Evolutionary conservation across 2,113 vertebrate species (phyloP).

Genomic region (Pithys albifrons): DNA sequence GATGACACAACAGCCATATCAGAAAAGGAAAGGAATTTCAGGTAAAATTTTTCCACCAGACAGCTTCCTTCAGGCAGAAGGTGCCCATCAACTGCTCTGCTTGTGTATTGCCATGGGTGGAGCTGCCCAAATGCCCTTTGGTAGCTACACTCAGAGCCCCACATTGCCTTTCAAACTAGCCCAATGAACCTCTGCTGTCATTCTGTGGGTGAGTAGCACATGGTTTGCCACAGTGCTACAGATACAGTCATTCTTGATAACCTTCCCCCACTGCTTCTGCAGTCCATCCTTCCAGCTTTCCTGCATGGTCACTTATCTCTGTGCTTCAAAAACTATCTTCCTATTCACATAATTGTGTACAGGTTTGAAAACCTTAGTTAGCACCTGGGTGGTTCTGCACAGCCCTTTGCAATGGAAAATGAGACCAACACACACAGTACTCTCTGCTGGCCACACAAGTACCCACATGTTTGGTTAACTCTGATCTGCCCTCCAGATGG

Average conservation of each 20-base stretch:
- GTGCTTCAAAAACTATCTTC: not conserved
- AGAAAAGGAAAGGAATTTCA: not conserved
- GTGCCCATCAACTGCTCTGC: not conserved
- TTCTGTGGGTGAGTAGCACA: not conserved
- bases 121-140: not conserved
- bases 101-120: not conserved
- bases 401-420: not conserved
- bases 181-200: not conserved
- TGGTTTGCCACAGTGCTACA: not conserved
- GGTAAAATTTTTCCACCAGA: not conserved
- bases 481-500: accelerated
- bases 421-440: not conserved
- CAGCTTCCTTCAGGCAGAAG: not conserved
- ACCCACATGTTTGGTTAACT: not conserved
- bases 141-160: not conserved
- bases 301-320: not conserved
- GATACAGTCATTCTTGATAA: not conserved
- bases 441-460: not conserved
- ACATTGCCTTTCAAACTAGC: not conserved
- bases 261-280: not conserved
- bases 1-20: not conserved
- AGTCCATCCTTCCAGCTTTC: not conserved
- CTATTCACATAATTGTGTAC: not conserved
- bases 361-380: not conserved
- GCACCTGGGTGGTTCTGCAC: not conserved